Evolutionary conservation across 2,797 vertebrate species (phyloP).

Genomic region (Perodicticus potto): DNA sequence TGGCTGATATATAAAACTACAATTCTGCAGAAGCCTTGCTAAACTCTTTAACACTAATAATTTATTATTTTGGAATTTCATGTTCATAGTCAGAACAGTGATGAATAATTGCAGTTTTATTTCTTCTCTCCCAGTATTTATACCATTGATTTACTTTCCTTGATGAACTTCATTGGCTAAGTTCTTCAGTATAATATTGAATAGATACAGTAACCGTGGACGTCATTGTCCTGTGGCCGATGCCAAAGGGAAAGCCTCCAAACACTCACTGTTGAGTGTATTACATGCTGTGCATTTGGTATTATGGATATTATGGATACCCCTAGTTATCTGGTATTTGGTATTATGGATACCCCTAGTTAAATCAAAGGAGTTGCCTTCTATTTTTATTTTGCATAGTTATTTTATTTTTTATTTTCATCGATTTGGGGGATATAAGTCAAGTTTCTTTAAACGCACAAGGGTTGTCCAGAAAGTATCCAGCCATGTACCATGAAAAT

Average conservation of each 20-base stretch:
- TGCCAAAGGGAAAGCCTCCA: not conserved
- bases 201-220: fast-evolving
- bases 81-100: not conserved
- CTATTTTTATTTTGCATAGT: conserved; percentile 20
- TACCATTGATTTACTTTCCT: not conserved
- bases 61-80: not conserved
- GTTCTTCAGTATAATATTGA: not conserved
- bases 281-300: not conserved
- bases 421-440: not conserved
- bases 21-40: not conserved
- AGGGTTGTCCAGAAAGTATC: too few relatives aligned
- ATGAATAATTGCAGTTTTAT: not conserved
- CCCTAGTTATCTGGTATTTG: too few relatives aligned
- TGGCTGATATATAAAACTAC: not conserved
- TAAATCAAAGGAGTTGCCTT: not conserved
- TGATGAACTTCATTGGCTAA: not conserved
- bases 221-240: not conserved
- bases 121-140: not conserved
- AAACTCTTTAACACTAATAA: not conserved
- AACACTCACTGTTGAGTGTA: not conserved
- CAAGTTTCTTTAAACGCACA: not conserved
- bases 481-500: too few relatives aligned
- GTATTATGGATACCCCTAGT: not conserved
- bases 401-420: not conserved
- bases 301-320: not conserved